Conservation (phyloP, 2,888 invertebrate genomes). For the Leptopilina drosophilae region DNA sequence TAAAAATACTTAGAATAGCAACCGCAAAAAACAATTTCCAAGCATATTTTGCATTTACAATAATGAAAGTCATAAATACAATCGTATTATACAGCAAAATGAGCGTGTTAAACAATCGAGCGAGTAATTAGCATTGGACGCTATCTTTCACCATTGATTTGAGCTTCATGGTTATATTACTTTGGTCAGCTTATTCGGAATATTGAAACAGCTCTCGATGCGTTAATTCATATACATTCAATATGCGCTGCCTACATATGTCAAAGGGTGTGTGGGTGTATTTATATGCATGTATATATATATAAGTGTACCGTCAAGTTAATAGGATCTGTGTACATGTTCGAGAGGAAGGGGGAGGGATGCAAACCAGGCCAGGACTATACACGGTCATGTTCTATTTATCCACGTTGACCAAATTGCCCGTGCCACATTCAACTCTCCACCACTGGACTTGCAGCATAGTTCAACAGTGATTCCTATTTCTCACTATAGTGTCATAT, state of each 20-base stretch:
- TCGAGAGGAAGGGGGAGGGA: slow-evolving; percentile 37
- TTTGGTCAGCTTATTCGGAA: slow-evolving; percentile 21
- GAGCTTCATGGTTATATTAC: slow-evolving; percentile 12
- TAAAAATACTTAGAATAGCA: too few relatives aligned
- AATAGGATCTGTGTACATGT: slow-evolving; percentile 57
- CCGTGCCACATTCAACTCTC: slow-evolving; percentile 48
- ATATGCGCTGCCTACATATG: background rate
- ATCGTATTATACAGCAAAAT: background rate
- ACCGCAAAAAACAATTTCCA: too few relatives aligned
- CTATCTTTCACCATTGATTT: slow-evolving; percentile 24
- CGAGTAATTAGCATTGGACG: slow-evolving; percentile 1
- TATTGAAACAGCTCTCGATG: slow-evolving; percentile 21
- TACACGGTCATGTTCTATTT: slow-evolving; percentile 54
- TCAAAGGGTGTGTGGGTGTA: background rate
- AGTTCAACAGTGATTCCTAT: slow-evolving; percentile 28
- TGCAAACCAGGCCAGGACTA: slow-evolving; percentile 47
- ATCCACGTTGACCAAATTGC: slow-evolving; percentile 56
- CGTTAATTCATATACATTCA: background rate
- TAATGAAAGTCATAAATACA: background rate
- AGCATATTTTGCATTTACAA: too few relatives aligned
- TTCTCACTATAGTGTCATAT: slow-evolving; percentile 28
- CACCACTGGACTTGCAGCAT: background rate
- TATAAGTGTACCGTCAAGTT: slow-evolving; percentile 46
- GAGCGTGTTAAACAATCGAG: background rate
- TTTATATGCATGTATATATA: background rate